Base-by-base conservation (phyloP, 2,797 vertebrate genomes). In the Potorous gilbertii region DNA sequence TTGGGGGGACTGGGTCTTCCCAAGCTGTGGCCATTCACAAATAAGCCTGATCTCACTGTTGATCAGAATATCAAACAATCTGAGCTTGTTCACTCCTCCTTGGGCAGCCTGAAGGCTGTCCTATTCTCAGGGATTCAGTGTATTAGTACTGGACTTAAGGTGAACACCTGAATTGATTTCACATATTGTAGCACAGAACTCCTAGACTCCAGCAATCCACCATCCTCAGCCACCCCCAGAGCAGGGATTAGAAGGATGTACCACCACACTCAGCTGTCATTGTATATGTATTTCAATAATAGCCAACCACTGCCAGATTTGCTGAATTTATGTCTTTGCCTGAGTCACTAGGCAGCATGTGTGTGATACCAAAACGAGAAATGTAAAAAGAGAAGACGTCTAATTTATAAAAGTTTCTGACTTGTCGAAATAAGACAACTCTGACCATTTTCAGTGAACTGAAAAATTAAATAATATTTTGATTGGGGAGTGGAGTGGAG, bases 341-440 rank as follows among this genome's bases (percentile, higher is more conserved):
- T 92, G 62, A 3, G 18, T 90, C 66, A 91, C n/a, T 91, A 31
- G 6, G 13, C 50, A 14, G 13, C 10, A 95, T 50, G 1, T 90
- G 0, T 95, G 46, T 96, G 95, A 90, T 92, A 11, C 29, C 21
- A 92, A 31, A 96, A 91, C 9, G 90, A 96, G 40, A 97, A 31
- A 13, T 56, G 50, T 62, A 28, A 14, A 54, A 96, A 92, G 81
- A 27, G 28, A 91, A 74, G 5, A 4, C 46, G 12, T 92, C 54
- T 57, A 11, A n/a, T 93, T 95, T 95, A 16, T 54, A 90, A 62
- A 52, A 14, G 12, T 3, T 54, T 92, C n/a, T 94, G 1, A 91
- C 92, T 91, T 96, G 13, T 1, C 2, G 90, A 16, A 52, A 56
- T 10, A 92, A 93, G 5, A 13, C 31, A 96, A 90, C 6, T 27